Conservation (phyloP, 2,797 vertebrate genomes). For the Pelodytes ibericus region DNA sequence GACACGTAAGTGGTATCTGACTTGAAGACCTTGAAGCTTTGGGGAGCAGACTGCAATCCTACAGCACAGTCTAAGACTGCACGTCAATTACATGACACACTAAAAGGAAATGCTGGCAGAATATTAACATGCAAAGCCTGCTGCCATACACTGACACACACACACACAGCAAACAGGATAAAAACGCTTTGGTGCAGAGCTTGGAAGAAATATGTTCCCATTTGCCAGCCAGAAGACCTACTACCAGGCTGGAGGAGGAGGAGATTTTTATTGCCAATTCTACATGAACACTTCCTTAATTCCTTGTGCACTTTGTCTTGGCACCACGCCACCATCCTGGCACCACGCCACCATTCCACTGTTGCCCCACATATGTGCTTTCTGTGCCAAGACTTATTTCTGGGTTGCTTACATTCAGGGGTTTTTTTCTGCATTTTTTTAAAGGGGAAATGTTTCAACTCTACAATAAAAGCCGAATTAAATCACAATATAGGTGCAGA, state of each 20-base stretch:
- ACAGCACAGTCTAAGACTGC: slow-evolving; percentile 48
- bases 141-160: slow-evolving; percentile 30
- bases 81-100: slow-evolving; percentile 53
- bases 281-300: neutral
- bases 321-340: too few species aligned
- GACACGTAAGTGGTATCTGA: slow-evolving; percentile 54
- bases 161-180: neutral
- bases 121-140: slow-evolving; percentile 39
- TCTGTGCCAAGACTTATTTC: too few species aligned
- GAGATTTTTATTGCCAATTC: neutral
- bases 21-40: slow-evolving; percentile 50
- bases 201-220: neutral
- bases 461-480: too few species aligned
- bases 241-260: neutral
- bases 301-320: neutral
- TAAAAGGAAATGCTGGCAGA: slow-evolving; percentile 43
- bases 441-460: too few species aligned
- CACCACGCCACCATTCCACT: too few species aligned
- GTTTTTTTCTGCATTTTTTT: too few species aligned
- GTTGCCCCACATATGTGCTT: too few species aligned
- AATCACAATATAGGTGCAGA: too few species aligned
- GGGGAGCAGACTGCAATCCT: slow-evolving; percentile 54
- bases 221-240: neutral
- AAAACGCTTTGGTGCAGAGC: neutral
- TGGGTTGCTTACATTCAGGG: too few species aligned